phyloP scores from a whole-genome alignment of 2,113 vertebrate species.

The Albula goreensis region DNA sequence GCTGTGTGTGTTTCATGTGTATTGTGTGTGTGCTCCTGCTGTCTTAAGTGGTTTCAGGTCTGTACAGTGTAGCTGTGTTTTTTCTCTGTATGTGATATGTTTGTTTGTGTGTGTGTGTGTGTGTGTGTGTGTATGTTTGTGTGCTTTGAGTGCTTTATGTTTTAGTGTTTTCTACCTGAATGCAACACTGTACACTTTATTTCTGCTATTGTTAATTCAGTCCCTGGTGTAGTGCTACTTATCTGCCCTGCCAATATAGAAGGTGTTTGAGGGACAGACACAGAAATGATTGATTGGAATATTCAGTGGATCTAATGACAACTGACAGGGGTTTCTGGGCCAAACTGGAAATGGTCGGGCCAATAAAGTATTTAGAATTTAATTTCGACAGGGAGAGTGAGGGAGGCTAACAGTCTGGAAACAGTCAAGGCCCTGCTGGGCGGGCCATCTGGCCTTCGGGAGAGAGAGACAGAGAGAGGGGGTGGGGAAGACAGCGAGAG shows the following conservation, averaged over 20 bases:
- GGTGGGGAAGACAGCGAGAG: neutral
- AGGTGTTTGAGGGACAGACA: neutral
- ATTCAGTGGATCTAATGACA: neutral
- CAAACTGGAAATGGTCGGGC: neutral
- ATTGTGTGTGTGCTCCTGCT: neutral
- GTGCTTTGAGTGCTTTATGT: neutral
- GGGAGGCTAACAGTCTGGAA: constrained; percentile 3
- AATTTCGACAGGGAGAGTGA: neutral
- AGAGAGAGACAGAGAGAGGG: neutral
- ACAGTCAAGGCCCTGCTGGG: constrained; percentile 12
- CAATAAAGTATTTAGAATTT: neutral
- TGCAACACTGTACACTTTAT: neutral
- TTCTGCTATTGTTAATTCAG: neutral
- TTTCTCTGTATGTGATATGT: neutral
- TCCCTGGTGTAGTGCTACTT: too few relatives aligned
- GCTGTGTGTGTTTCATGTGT: neutral
- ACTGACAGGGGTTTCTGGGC: neutral
- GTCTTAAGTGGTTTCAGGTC: neutral
- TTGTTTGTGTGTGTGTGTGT: neutral
- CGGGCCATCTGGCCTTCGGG: constrained; percentile 16
- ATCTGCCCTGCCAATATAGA: neutral
- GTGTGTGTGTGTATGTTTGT: neutral
- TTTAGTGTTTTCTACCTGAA: neutral
- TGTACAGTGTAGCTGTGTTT: neutral
- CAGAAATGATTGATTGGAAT: neutral